These are phyloP conservation scores for Hydractinia symbiolongicarpus DNA, from an alignment of 30 jellyfish, hydroid and myxozoan genomes.

Conservation along the genomic window DNA sequence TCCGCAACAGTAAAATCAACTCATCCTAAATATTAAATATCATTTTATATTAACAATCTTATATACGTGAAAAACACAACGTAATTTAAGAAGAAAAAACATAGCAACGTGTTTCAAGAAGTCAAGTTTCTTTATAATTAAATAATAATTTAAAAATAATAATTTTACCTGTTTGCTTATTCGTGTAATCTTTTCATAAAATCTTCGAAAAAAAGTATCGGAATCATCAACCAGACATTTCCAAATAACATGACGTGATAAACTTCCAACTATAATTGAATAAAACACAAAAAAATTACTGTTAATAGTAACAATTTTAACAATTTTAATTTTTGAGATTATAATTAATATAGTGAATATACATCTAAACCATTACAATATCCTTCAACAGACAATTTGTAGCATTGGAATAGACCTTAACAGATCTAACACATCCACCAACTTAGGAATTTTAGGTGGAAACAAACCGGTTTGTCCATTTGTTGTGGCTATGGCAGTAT, in stretches of 20 bases:
- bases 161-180: slow-evolving; percentile 55
- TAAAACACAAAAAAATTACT: not conserved
- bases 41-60: too few relatives aligned
- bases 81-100: not conserved
- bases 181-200: slow-evolving; percentile 74
- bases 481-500: slow-evolving; percentile 5
- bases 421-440: too few relatives aligned
- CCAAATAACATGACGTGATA: slow-evolving; percentile 65
- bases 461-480: slow-evolving; percentile 23
- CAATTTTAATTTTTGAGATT: not conserved
- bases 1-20: slow-evolving; percentile 64
- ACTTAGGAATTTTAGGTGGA: too few relatives aligned
- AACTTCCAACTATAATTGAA: slow-evolving; percentile 46
- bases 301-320: too few relatives aligned
- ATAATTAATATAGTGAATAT: too few relatives aligned
- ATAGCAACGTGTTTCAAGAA: not conserved
- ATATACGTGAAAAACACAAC: not conserved
- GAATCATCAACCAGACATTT: slow-evolving; percentile 78
- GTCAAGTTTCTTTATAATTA: too few relatives aligned
- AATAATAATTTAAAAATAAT: not conserved
- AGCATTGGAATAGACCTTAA: too few relatives aligned
- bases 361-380: too few relatives aligned
- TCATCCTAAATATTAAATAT: slow-evolving; percentile 41
- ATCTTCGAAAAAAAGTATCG: slow-evolving; percentile 54
- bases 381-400: too few relatives aligned